These are phyloP conservation scores for Sitodiplosis mosellana DNA, from an alignment of 1,140 invertebrate genomes.

Conservation along the genomic window DNA sequence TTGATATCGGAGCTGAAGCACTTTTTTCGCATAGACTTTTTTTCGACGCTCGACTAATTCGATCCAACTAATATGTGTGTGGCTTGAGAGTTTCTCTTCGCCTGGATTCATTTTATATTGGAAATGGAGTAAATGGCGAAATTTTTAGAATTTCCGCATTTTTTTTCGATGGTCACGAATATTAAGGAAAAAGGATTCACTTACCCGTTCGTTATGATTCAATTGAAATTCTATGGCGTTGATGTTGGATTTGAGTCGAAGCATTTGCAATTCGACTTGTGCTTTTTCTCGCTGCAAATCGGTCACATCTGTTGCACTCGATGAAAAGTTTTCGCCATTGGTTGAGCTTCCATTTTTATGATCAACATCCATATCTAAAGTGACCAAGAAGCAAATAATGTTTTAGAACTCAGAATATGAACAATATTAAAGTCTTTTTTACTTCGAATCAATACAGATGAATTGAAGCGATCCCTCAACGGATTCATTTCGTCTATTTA, in stretches of 20 bases:
- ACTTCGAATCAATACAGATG: too few relatives aligned
- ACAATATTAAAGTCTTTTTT: background rate
- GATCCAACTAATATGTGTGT: too few relatives aligned
- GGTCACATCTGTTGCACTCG: background rate
- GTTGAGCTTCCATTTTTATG: background rate
- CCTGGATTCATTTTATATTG: background rate
- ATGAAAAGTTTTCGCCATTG: background rate
- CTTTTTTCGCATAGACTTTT: too few relatives aligned
- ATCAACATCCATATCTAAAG: background rate
- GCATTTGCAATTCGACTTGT: slow-evolving; percentile 1
- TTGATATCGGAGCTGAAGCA: too few relatives aligned
- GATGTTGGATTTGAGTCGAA: background rate
- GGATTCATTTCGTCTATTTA: too few relatives aligned
- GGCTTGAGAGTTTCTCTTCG: too few relatives aligned
- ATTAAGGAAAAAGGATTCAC: background rate
- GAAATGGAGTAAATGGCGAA: background rate
- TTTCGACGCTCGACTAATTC: too few relatives aligned
- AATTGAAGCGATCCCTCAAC: too few relatives aligned
- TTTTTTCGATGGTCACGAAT: background rate
- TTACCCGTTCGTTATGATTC: slow-evolving; percentile 2
- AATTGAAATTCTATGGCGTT: slow-evolving; percentile 2
- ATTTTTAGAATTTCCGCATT: background rate
- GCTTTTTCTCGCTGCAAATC: slow-evolving; percentile 2
- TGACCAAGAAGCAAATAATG: too few relatives aligned
- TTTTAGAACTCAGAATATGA: too few relatives aligned